These are phyloP conservation scores for Gastrophryne carolinensis DNA, from an alignment of 2,797 vertebrate species.

Conservation along the genomic window DNA sequence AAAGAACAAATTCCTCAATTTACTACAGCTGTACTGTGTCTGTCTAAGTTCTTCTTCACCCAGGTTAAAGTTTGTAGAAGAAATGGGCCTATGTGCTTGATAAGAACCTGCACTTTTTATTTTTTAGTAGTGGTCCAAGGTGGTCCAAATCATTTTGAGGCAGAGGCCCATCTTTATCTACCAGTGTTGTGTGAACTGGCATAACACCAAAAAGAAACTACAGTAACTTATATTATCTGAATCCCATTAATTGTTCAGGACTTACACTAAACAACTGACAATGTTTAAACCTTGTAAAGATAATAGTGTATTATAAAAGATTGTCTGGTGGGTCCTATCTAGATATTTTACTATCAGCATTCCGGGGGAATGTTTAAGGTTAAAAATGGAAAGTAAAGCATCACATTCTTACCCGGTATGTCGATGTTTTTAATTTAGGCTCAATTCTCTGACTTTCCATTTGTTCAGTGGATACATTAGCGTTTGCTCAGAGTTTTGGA, in stretches of 20 bases:
- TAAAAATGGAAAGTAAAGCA: conserved; percentile 47
- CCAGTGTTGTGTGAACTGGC: too few species aligned
- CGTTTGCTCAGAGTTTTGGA: conserved; percentile 54
- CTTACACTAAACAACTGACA: conserved; percentile 13
- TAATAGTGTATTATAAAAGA: neutral
- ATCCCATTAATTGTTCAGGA: neutral
- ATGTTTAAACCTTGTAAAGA: conserved; percentile 24
- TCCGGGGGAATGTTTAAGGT: conserved; percentile 30
- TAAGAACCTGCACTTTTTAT: too few species aligned
- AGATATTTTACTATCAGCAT: conserved; percentile 31
- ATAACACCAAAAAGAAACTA: too few species aligned
- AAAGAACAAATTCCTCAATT: too few species aligned
- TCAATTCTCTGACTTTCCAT: conserved; percentile 49
- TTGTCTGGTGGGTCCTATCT: neutral
- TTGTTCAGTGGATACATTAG: conserved; percentile 37
- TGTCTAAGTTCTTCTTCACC: too few species aligned
- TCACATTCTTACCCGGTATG: conserved; percentile 25
- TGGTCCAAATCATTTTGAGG: too few species aligned
- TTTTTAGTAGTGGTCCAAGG: too few species aligned
- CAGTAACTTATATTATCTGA: too few species aligned
- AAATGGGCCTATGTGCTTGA: too few species aligned
- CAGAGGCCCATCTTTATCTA: too few species aligned
- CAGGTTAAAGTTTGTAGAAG: too few species aligned
- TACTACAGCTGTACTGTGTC: too few species aligned
- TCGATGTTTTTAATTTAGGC: conserved; percentile 53